A percentile compares a stretch with the other conserved stretches of the same genome.
These are phyloP conservation scores for Tenebrosternarchus preto DNA, from an alignment of 2,113 vertebrate genomes.

Conservation along the genomic window DNA sequence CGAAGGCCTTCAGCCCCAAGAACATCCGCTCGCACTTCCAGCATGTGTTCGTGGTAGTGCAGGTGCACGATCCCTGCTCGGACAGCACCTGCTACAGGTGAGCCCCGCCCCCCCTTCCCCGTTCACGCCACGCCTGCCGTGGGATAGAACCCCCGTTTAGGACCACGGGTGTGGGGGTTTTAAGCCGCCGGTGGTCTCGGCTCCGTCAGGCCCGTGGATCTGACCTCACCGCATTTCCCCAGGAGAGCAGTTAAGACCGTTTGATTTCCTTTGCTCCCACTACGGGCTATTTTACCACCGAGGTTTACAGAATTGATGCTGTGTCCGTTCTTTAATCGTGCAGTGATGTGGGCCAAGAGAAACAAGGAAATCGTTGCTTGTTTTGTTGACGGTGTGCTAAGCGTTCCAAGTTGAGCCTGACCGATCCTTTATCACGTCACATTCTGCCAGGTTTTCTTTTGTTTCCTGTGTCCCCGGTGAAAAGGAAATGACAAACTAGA, in stretches of 20 bases:
- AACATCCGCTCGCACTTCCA: constrained; percentile 98
- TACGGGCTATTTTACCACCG: constrained; percentile 33
- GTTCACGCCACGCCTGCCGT: no score
- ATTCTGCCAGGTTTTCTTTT: neutral
- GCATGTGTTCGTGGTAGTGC: constrained; percentile 93
- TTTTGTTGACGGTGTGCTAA: neutral
- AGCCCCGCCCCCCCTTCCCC: constrained; percentile 35
- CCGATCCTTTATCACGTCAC: neutral
- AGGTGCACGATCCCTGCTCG: constrained; percentile 85
- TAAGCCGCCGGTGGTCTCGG: neutral
- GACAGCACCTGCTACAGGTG: constrained; percentile 95
- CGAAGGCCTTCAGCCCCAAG: constrained; percentile 95
- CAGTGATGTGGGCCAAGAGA: constrained; percentile 10
- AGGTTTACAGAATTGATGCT: constrained; percentile 22
- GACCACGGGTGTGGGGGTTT: constrained; percentile 22
- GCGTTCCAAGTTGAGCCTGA: neutral
- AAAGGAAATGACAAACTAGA: neutral
- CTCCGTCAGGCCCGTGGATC: neutral
- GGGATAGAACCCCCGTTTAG: constrained; percentile 10
- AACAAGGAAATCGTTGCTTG: neutral
- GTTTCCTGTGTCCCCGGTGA: neutral
- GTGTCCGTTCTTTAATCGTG: constrained; percentile 15
- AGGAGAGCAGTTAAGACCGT: constrained; percentile 29
- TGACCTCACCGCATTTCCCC: constrained; percentile 36
- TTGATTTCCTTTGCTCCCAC: constrained; percentile 26